phyloP scores from a whole-genome alignment of 1,140 invertebrate species.

The Chironomus striatipennis region DNA sequence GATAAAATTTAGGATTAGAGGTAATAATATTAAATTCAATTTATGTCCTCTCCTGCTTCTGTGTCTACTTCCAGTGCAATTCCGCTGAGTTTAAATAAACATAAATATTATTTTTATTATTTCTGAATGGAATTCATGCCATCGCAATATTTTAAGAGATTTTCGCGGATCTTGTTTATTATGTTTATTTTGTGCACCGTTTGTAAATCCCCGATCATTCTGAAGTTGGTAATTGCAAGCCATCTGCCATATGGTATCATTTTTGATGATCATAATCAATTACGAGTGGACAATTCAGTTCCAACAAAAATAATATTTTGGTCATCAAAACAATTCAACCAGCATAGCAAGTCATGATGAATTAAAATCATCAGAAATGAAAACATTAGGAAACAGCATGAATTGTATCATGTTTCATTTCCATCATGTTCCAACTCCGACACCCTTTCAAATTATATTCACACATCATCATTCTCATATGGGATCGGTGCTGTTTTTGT shows the following conservation, averaged over 20 bases:
- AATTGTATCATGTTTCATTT: neutral
- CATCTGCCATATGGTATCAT: neutral
- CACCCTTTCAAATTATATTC: neutral
- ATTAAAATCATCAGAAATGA: neutral
- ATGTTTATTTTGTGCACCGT: neutral
- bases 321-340: neutral
- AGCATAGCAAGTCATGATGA: neutral
- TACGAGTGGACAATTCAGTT: neutral
- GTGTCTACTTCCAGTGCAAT: neutral
- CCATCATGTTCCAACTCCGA: neutral
- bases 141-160: neutral
- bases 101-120: neutral
- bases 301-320: neutral
- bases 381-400: no score
- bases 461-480: no score
- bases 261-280: neutral
- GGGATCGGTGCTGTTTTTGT: neutral
- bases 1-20: constrained; percentile 11
- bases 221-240: neutral
- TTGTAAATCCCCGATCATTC: no score
- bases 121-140: neutral
- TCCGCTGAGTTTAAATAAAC: neutral
- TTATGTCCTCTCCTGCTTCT: neutral
- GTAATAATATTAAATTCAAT: constrained; percentile 15
- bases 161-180: neutral